These are phyloP conservation scores for Deilephila elpenor DNA, from an alignment of 2,888 invertebrate species.

Conservation along the genomic window DNA sequence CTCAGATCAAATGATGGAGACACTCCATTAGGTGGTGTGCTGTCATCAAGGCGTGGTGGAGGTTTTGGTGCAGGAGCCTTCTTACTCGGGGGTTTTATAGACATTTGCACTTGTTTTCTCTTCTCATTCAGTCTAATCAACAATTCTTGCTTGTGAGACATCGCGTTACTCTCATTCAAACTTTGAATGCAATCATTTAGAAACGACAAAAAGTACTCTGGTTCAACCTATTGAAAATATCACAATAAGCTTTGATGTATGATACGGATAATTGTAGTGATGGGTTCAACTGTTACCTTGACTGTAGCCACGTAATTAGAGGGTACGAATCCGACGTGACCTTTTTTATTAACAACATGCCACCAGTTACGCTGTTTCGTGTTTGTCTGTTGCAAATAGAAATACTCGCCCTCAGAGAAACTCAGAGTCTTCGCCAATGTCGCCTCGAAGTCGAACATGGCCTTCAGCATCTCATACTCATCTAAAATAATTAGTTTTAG, in stretches of 20 bases:
- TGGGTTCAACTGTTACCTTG: slow-evolving; percentile 83
- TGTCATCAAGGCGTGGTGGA: slow-evolving; percentile 73
- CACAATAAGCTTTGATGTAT: slow-evolving; percentile 34
- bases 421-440: slow-evolving; percentile 93
- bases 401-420: slow-evolving; percentile 91
- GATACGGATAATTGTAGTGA: slow-evolving; percentile 42
- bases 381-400: slow-evolving; percentile 91
- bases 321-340: slow-evolving; percentile 93
- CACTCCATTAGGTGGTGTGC: slow-evolving; percentile 77
- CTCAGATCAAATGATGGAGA: slow-evolving; percentile 78
- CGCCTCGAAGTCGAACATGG: slow-evolving; percentile 93
- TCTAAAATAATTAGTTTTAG: slow-evolving; percentile 68
- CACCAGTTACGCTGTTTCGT: slow-evolving; percentile 94
- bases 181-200: slow-evolving; percentile 88
- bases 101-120: slow-evolving; percentile 84
- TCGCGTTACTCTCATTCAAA: slow-evolving; percentile 73
- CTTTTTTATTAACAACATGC: slow-evolving; percentile 93
- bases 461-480: slow-evolving; percentile 92
- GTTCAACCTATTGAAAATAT: slow-evolving; percentile 83
- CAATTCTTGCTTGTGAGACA: slow-evolving; percentile 86
- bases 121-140: slow-evolving; percentile 87
- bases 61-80: slow-evolving; percentile 77
- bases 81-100: slow-evolving; percentile 65
- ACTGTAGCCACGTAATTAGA: slow-evolving; percentile 93
- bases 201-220: slow-evolving; percentile 89